Percentiles rank a stretch among this genome's conserved stretches.
These are phyloP conservation scores for Merops nubicus DNA, from an alignment of 2,113 vertebrate species.

Conservation along the genomic window DNA sequence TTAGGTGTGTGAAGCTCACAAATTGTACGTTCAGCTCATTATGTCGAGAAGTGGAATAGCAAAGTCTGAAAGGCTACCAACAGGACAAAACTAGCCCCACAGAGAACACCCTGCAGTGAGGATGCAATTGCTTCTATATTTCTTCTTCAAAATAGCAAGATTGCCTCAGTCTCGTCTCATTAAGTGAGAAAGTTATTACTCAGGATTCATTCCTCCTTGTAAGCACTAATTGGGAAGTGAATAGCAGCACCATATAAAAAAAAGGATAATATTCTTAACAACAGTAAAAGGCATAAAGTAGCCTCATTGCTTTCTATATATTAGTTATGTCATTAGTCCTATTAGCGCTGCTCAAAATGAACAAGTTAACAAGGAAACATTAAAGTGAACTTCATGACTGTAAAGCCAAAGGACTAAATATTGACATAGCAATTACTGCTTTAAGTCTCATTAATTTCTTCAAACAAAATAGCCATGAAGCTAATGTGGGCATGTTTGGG, in stretches of 20 bases:
- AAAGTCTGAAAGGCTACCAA: conserved; percentile 4
- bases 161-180: conserved; percentile 4
- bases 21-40: neutral
- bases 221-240: conserved; percentile 36
- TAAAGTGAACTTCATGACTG: neutral
- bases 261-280: conserved; percentile 13
- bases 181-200: conserved; percentile 28
- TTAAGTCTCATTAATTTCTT: neutral
- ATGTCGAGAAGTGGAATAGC: neutral
- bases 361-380: neutral
- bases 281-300: neutral
- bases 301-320: neutral
- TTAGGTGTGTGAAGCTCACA: neutral
- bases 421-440: neutral
- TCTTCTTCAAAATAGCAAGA: neutral
- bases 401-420: conserved; percentile 1
- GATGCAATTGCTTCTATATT: conserved; percentile 22
- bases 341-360: neutral
- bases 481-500: neutral
- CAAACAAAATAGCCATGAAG: neutral
- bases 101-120: conserved; percentile 5
- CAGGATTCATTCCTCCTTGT: neutral
- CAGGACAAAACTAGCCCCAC: neutral
- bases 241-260: neutral
- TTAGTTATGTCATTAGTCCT: conserved; percentile 1